Conservation (phyloP, 2,888 invertebrate genomes). For the Dorcus parallelipipedus region DNA sequence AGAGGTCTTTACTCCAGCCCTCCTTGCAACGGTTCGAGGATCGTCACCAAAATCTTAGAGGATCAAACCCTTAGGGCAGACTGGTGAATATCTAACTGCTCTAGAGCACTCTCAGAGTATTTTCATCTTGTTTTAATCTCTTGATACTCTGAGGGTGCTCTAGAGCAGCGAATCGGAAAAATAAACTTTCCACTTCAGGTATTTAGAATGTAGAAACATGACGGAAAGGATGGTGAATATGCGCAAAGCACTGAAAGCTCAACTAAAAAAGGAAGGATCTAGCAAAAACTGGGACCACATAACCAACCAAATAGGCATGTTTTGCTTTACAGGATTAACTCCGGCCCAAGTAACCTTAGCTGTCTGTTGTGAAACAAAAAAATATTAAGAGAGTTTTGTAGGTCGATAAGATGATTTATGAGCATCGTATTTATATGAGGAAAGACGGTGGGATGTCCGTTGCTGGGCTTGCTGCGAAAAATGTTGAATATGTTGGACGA, state of each 20-base stretch:
- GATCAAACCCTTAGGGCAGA: slow-evolving; percentile 63
- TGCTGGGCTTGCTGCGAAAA: slow-evolving; percentile 92
- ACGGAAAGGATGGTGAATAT: slow-evolving; percentile 95
- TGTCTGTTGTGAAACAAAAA: not conserved
- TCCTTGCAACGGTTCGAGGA: slow-evolving; percentile 87
- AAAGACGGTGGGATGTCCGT: slow-evolving; percentile 98
- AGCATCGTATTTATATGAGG: slow-evolving; percentile 91
- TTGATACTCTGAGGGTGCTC: no score
- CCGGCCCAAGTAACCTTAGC: slow-evolving; percentile 67
- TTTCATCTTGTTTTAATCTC: no score
- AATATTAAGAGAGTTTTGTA: slow-evolving; percentile 44
- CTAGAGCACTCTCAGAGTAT: not conserved
- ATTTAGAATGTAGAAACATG: slow-evolving; percentile 88
- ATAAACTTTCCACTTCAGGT: no score
- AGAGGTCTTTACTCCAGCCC: slow-evolving; percentile 97
- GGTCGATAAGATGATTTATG: slow-evolving; percentile 83
- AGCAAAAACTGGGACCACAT: slow-evolving; percentile 86
- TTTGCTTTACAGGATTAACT: slow-evolving; percentile 94
- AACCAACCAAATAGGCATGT: slow-evolving; percentile 99
- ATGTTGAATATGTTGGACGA: slow-evolving; percentile 90
- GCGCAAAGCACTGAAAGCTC: slow-evolving; percentile 70
- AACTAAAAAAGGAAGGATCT: slow-evolving; percentile 81
- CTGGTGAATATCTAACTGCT: slow-evolving; percentile 57
- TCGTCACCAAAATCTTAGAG: slow-evolving; percentile 81
- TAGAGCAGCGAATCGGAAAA: no score